Evolutionary conservation across 2,888 invertebrate genomes (phyloP).

Genomic region (Diarsia dahlii): DNA sequence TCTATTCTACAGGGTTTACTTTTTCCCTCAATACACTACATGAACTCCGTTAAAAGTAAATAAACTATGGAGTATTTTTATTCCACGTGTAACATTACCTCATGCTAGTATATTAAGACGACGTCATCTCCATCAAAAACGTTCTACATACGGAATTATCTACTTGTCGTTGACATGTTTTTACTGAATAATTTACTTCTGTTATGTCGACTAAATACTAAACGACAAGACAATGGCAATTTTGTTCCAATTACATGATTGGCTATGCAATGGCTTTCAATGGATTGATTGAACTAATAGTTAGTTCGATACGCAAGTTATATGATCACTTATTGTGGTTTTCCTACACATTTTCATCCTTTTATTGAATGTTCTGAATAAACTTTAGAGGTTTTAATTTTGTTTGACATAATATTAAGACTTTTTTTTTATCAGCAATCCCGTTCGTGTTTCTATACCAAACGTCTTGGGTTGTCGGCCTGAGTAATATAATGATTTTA

Average conservation of each 20-base stretch:
- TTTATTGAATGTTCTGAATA: neutral
- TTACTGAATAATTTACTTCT: neutral
- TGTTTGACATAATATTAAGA: neutral
- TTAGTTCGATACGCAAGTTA: neutral
- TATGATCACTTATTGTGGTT: neutral
- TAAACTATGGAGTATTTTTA: neutral
- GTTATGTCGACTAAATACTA: constrained; percentile 3
- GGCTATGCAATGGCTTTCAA: neutral
- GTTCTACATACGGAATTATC: neutral
- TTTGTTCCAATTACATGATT: constrained; percentile 10
- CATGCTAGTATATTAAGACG: constrained; percentile 4
- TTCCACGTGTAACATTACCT: neutral
- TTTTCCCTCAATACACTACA: neutral
- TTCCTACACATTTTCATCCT: neutral
- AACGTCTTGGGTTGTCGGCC: neutral
- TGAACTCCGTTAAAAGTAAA: neutral
- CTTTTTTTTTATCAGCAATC: neutral
- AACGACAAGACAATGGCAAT: neutral
- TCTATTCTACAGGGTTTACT: neutral
- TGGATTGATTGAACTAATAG: neutral
- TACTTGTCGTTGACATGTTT: neutral
- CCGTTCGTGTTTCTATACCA: neutral
- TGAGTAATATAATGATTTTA: neutral
- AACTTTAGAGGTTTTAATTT: too few species aligned
- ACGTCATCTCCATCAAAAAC: constrained; percentile 17